Percentiles rank a stretch among this genome's conserved stretches.
These are phyloP conservation scores for Oxyruncus cristatus DNA, from an alignment of 2,113 vertebrate species.

Conservation along the genomic window DNA sequence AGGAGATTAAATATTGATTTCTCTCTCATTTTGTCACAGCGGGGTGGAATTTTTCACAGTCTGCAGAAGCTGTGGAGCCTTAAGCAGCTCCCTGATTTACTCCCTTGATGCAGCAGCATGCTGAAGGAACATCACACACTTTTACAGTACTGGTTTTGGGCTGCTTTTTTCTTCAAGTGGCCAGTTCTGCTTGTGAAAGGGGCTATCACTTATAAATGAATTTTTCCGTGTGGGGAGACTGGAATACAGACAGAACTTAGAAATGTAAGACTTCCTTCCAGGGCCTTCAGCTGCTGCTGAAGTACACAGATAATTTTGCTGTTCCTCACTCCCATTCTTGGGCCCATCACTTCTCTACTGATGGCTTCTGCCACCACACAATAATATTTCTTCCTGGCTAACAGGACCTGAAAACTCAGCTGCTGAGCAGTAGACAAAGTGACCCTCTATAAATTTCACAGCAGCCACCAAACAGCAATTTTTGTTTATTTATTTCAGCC, in stretches of 20 bases:
- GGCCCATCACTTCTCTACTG: neutral
- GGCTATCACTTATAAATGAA: neutral
- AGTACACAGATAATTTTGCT: neutral
- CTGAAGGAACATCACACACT: neutral
- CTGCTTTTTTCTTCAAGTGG: neutral
- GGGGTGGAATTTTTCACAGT: constrained; percentile 17
- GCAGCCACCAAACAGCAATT: neutral
- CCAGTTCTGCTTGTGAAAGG: neutral
- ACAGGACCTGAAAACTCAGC: neutral
- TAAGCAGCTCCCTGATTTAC: constrained; percentile 44
- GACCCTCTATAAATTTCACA: neutral
- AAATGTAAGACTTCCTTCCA: neutral
- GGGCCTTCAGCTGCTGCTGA: neutral
- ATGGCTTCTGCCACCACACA: neutral
- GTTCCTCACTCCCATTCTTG: neutral
- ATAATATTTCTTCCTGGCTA: neutral
- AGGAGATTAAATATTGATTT: constrained; percentile 68
- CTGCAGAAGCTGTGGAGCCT: neutral
- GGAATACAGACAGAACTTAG: neutral
- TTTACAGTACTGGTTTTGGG: neutral
- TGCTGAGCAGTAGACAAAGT: constrained; percentile 8
- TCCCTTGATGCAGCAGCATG: neutral
- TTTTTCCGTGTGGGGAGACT: accelerated
- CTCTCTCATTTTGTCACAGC: neutral
- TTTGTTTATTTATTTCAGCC: neutral